A percentile compares a stretch with the other conserved stretches of the same genome.
Evolutionary conservation across 2,797 vertebrate genomes (phyloP).

Genomic region (Alectoris magna): DNA sequence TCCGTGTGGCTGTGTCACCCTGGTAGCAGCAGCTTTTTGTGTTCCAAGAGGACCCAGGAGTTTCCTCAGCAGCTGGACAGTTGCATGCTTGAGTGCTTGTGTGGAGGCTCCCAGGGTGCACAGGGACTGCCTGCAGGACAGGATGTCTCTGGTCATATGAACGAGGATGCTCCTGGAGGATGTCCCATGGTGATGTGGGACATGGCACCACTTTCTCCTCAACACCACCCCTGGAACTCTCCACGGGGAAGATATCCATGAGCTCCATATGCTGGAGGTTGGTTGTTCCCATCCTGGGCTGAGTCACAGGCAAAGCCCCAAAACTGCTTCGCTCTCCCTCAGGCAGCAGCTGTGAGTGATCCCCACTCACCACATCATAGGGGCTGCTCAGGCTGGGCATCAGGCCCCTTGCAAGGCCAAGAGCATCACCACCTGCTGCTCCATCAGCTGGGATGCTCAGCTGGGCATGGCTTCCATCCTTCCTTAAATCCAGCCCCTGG

Average conservation of each 20-base stretch:
- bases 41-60: neutral
- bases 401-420: neutral
- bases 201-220: neutral
- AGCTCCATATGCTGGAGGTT: neutral
- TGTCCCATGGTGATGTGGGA: neutral
- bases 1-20: neutral
- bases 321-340: neutral
- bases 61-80: neutral
- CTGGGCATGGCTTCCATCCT: neutral
- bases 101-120: neutral
- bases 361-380: accelerated
- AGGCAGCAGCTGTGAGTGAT: neutral
- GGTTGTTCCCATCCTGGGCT: neutral
- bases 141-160: neutral
- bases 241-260: neutral
- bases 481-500: neutral
- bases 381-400: neutral
- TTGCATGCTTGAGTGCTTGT: neutral
- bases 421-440: accelerated
- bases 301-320: neutral
- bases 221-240: neutral
- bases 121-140: neutral
- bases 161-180: neutral
- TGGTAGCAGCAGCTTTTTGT: neutral
- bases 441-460: neutral